phyloP scores from a whole-genome alignment of 2,797 vertebrate genomes.

The Cuculus canorus region DNA sequence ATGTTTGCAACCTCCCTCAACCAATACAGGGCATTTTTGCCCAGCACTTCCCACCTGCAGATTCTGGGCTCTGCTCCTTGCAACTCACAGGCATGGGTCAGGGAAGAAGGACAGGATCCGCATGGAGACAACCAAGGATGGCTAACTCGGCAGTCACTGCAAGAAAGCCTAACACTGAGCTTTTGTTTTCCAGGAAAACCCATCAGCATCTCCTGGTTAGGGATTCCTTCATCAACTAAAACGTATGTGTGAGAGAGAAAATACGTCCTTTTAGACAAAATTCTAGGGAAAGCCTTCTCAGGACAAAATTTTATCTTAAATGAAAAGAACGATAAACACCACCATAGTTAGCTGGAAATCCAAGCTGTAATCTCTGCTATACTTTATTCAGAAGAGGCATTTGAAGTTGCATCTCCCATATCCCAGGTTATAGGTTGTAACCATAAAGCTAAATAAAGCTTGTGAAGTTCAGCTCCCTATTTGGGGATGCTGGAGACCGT shows the following conservation, averaged over 20 bases:
- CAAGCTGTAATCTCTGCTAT: neutral
- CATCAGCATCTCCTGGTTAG: neutral
- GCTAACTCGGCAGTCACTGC: neutral
- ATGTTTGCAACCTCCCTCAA: accelerated
- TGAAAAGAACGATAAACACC: neutral
- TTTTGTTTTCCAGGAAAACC: neutral
- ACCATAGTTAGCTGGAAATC: neutral
- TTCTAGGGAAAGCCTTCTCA: neutral
- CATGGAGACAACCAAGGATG: neutral
- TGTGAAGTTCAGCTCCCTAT: neutral
- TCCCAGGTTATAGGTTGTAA: neutral
- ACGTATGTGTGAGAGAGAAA: neutral
- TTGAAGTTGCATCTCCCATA: neutral
- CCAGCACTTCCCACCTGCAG: neutral
- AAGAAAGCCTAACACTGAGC: neutral
- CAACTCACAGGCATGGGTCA: accelerated
- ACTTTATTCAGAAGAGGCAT: neutral
- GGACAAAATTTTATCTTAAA: neutral
- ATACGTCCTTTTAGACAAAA: accelerated
- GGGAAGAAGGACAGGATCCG: neutral
- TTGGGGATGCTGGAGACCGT: neutral
- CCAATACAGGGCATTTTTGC: neutral
- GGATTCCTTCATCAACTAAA: neutral
- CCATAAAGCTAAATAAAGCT: too few species aligned
- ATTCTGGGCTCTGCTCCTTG: neutral